These are phyloP conservation scores for Melanotus villosus DNA, from an alignment of 2,888 invertebrate species.

Conservation along the genomic window DNA sequence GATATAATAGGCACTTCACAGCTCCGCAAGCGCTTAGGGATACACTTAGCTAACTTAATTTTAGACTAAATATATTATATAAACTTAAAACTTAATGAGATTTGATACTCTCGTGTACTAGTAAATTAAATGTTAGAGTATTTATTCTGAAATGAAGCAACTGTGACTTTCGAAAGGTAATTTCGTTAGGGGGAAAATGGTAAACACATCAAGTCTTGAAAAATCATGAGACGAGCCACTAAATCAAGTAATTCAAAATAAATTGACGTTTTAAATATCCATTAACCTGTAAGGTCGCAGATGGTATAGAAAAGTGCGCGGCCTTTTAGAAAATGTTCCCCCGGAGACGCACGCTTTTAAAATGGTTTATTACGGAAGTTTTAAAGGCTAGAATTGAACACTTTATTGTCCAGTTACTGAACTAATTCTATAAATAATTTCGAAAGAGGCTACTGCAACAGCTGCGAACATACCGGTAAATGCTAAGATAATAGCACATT, in stretches of 20 bases:
- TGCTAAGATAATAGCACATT: neutral
- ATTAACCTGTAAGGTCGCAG: conserved; percentile 43
- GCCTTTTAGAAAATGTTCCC: conserved; percentile 36
- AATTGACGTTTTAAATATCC: conserved; percentile 38
- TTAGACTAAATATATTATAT: conserved; percentile 18
- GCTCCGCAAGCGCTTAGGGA: conserved; percentile 21
- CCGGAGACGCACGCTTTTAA: conserved; percentile 38
- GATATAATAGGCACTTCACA: conserved; percentile 32
- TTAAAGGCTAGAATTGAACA: conserved; percentile 13
- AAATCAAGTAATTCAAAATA: conserved; percentile 21
- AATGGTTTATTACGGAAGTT: conserved; percentile 37
- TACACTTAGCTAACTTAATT: conserved; percentile 34
- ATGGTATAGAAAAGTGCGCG: conserved; percentile 39
- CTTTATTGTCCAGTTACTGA: conserved; percentile 17
- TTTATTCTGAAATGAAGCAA: neutral
- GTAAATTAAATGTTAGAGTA: neutral
- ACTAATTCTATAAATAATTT: conserved; percentile 16
- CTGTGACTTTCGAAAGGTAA: neutral
- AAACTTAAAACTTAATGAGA: conserved; percentile 26
- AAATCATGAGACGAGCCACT: neutral
- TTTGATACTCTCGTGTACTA: conserved; percentile 12
- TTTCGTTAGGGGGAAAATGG: neutral
- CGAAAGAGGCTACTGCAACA: neutral
- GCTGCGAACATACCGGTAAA: neutral
- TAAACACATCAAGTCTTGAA: neutral